These are phyloP conservation scores for Pangasianodon gigas DNA, from an alignment of 2,113 vertebrate species.

Conservation along the genomic window DNA sequence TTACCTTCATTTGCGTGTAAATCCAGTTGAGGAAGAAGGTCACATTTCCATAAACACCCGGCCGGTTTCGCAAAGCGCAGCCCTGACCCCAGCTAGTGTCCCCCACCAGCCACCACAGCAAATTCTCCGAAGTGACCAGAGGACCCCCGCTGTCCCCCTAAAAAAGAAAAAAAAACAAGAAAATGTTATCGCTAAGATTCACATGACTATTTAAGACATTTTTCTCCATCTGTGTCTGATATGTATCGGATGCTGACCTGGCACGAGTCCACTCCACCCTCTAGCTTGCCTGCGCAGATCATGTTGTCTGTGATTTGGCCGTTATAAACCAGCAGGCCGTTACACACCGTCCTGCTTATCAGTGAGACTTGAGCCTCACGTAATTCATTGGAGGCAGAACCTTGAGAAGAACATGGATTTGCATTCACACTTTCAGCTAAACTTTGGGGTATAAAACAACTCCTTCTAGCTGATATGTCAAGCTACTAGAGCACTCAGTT, in stretches of 20 bases:
- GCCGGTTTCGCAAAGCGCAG: constrained; percentile 78
- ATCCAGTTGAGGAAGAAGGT: constrained; percentile 83
- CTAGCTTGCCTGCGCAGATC: constrained; percentile 84
- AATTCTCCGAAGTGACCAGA: constrained; percentile 74
- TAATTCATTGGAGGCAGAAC: constrained; percentile 69
- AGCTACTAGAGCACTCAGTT: neutral
- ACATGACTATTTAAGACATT: neutral
- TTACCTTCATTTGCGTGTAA: constrained; percentile 83
- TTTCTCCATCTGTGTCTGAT: neutral
- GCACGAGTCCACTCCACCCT: constrained; percentile 82
- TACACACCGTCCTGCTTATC: constrained; percentile 75
- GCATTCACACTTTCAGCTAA: neutral
- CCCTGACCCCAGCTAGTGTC: constrained; percentile 90
- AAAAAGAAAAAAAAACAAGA: constrained; percentile 35
- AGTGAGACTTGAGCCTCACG: constrained; percentile 75
- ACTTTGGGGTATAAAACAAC: too few relatives aligned
- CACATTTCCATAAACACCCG: constrained; percentile 87
- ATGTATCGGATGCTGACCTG: constrained; percentile 75
- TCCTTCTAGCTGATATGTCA: neutral
- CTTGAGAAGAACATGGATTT: constrained; percentile 61
- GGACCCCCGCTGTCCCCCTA: constrained; percentile 96
- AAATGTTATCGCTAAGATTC: neutral
- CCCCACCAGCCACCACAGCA: constrained; percentile 87
- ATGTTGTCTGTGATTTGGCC: constrained; percentile 77
- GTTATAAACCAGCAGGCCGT: constrained; percentile 65